Conservation (phyloP, 2,113 vertebrate species). For the Sminthopsis crassicaudata region DNA sequence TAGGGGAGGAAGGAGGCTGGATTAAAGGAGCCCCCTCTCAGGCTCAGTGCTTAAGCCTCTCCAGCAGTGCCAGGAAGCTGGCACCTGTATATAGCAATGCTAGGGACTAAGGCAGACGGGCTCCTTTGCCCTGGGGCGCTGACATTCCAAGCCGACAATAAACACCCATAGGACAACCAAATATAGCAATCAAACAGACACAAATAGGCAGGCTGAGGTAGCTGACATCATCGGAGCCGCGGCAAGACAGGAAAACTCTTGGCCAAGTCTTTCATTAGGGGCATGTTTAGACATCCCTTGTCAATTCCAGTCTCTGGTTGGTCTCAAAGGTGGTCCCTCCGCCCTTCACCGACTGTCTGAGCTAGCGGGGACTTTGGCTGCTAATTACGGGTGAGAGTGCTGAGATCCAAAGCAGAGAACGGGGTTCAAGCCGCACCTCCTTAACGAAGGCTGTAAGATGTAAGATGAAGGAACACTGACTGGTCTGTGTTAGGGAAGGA, state of each 20-base stretch:
- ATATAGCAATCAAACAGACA: neutral
- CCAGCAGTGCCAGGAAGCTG: neutral
- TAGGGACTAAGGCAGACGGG: neutral
- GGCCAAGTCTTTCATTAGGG: neutral
- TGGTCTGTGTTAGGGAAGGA: neutral
- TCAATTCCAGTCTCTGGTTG: constrained; percentile 1
- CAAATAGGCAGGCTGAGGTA: neutral
- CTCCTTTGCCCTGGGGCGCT: neutral
- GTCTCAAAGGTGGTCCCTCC: neutral
- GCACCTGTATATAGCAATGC: neutral
- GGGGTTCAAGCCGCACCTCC: neutral
- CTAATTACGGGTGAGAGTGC: neutral
- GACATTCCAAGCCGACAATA: neutral
- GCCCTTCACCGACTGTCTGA: neutral
- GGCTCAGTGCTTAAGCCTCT: neutral
- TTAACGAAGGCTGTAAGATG: neutral
- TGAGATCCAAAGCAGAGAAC: neutral
- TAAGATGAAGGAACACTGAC: neutral
- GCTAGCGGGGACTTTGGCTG: neutral
- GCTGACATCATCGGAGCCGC: neutral
- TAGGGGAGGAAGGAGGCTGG: neutral
- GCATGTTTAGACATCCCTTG: neutral
- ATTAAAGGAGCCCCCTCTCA: neutral
- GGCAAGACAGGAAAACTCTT: neutral
- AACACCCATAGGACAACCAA: neutral